A percentile compares a stretch with the other conserved stretches of the same genome.
Evolutionary conservation across 2,888 invertebrate genomes (phyloP).

Genomic region (Macrosiphum euphorbiae): DNA sequence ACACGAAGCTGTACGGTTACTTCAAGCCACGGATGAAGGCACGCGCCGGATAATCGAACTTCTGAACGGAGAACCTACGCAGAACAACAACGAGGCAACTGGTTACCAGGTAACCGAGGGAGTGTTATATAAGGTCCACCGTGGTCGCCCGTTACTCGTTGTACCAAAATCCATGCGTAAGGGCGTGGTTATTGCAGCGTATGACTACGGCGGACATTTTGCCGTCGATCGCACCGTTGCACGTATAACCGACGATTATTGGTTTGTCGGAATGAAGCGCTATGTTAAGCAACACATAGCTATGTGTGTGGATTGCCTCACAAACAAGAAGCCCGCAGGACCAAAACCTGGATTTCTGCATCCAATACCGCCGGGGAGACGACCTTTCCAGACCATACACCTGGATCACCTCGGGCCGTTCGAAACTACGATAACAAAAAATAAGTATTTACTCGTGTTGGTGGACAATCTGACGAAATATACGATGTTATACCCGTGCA

Average conservation of each 20-base stretch:
- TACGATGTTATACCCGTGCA: background rate
- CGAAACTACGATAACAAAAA: background rate
- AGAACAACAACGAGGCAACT: background rate
- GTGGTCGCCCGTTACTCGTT: background rate
- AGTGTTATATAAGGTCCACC: background rate
- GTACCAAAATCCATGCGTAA: conserved; percentile 30
- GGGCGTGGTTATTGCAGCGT: no score
- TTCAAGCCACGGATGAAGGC: background rate
- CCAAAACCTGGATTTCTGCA: background rate
- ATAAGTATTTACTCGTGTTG: conserved; percentile 15
- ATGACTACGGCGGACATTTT: background rate
- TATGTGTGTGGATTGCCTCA: conserved; percentile 12
- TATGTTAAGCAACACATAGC: conserved; percentile 11
- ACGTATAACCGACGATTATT: background rate
- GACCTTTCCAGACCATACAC: conserved; percentile 25
- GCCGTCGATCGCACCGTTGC: background rate
- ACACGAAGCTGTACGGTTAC: background rate
- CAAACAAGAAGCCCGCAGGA: background rate
- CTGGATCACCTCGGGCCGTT: conserved; percentile 54
- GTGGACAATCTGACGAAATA: conserved; percentile 51
- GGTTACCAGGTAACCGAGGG: no score
- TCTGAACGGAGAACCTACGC: background rate
- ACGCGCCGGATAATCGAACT: background rate
- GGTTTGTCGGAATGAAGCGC: conserved; percentile 22
- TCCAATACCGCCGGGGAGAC: conserved; percentile 2